Evolutionary conservation across 2,797 vertebrate genomes (phyloP).

Genomic region (Natrix natrix): DNA sequence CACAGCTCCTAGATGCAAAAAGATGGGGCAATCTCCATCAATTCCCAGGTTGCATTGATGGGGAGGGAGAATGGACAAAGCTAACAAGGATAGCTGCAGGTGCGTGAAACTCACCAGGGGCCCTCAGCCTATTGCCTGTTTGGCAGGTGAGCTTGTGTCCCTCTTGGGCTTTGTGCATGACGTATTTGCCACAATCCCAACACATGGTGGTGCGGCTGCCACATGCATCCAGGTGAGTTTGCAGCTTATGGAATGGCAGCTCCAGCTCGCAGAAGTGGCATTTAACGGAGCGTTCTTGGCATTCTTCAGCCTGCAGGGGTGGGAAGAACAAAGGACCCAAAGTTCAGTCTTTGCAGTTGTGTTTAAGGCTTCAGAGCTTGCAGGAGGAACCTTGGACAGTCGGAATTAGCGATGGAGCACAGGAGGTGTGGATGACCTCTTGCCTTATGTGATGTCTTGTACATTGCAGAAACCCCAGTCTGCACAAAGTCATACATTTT

Average conservation of each 20-base stretch:
- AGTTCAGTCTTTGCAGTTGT: neutral
- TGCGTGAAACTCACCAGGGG: neutral
- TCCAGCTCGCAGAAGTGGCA: conserved; percentile 78
- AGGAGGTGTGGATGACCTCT: neutral
- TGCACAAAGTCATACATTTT: neutral
- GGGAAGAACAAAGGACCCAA: neutral
- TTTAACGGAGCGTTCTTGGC: conserved; percentile 52
- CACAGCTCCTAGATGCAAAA: neutral
- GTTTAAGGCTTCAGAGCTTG: neutral
- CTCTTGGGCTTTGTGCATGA: conserved; percentile 34
- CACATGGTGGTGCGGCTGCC: conserved; percentile 73
- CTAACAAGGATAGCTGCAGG: too few species aligned
- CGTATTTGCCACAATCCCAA: conserved; percentile 62
- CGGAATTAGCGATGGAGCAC: neutral
- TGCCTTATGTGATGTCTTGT: neutral
- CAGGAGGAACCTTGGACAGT: neutral
- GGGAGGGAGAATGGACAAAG: neutral
- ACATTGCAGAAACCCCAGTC: neutral
- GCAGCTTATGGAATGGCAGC: conserved; percentile 63
- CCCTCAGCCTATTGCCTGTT: neutral
- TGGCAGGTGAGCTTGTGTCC: conserved; percentile 44
- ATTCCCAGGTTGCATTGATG: neutral
- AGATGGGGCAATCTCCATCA: neutral
- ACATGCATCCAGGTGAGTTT: conserved; percentile 68
- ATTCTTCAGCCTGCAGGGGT: conserved; percentile 67